Evolutionary conservation across 2,797 vertebrate genomes (phyloP).

Genomic region (Synaphobranchus kaupii): DNA sequence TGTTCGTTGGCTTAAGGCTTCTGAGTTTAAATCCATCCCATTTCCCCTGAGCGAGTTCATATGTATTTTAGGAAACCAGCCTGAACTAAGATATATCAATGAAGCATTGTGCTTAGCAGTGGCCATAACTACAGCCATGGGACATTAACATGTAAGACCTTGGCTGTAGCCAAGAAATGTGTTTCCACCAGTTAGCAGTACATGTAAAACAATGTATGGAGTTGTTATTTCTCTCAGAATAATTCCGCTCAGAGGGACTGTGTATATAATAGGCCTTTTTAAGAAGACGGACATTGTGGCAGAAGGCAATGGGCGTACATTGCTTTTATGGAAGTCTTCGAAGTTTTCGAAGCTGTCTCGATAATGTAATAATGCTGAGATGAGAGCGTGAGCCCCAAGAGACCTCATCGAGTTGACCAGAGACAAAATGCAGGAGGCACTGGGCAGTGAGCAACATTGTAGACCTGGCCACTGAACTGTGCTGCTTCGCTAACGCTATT

Average conservation of each 20-base stretch:
- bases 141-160: background rate
- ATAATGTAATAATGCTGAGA: slow-evolving; percentile 40
- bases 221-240: background rate
- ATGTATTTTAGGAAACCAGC: background rate
- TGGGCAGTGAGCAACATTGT: slow-evolving; percentile 44
- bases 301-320: background rate
- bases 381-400: slow-evolving; percentile 29
- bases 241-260: background rate
- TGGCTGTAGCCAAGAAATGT: background rate
- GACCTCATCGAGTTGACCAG: slow-evolving; percentile 49
- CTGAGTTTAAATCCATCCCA: background rate
- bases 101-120: background rate
- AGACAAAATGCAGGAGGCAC: slow-evolving; percentile 42
- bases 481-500: slow-evolving; percentile 63
- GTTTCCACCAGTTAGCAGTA: background rate
- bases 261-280: background rate
- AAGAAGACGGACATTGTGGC: background rate
- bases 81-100: background rate
- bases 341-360: background rate
- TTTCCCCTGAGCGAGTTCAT: background rate
- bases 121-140: background rate
- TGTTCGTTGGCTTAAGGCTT: background rate
- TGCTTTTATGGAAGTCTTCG: background rate
- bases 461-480: slow-evolving; percentile 48
- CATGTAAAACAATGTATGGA: background rate